These are phyloP conservation scores for Onychomys arenicola DNA, from an alignment of 2,797 vertebrate genomes.

Conservation along the genomic window DNA sequence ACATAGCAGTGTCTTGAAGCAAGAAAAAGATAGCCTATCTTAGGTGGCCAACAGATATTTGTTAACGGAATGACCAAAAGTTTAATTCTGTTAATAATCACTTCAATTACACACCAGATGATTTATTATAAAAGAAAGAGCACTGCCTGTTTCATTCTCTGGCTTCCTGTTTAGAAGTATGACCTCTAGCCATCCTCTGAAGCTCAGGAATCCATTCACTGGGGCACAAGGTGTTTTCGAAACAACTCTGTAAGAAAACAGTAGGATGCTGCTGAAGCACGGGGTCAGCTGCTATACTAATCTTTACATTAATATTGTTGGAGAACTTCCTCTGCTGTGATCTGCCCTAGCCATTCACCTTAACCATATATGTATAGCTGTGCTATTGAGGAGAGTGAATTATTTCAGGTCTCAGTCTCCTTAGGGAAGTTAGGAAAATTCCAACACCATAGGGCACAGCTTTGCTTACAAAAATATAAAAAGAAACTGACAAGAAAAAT, in stretches of 20 bases:
- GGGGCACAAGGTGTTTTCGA: not conserved
- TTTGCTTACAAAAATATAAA: not conserved
- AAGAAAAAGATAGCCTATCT: not conserved
- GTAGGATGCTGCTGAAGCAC: not conserved
- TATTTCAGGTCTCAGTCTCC: constrained; percentile 59
- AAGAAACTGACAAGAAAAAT: constrained; percentile 1
- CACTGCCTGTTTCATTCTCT: not conserved
- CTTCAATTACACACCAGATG: not conserved
- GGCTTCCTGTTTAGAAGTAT: not conserved
- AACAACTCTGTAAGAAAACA: not conserved
- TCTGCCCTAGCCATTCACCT: constrained; percentile 40
- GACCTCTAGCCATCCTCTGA: not conserved
- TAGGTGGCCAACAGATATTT: not conserved
- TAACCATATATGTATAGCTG: constrained; percentile 54
- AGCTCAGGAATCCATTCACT: not conserved
- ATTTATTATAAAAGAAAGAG: not conserved
- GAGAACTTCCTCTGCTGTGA: constrained; percentile 50
- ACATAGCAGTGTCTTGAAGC: not conserved
- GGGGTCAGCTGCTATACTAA: not conserved
- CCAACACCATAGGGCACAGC: constrained; percentile 8
- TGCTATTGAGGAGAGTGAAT: constrained; percentile 73
- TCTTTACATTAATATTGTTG: not conserved
- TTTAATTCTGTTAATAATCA: not conserved
- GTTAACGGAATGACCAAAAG: not conserved
- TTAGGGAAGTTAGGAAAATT: constrained; percentile 59